These are phyloP conservation scores for Drosophila yooni DNA, from an alignment of 2,888 invertebrate species.

Conservation along the genomic window DNA sequence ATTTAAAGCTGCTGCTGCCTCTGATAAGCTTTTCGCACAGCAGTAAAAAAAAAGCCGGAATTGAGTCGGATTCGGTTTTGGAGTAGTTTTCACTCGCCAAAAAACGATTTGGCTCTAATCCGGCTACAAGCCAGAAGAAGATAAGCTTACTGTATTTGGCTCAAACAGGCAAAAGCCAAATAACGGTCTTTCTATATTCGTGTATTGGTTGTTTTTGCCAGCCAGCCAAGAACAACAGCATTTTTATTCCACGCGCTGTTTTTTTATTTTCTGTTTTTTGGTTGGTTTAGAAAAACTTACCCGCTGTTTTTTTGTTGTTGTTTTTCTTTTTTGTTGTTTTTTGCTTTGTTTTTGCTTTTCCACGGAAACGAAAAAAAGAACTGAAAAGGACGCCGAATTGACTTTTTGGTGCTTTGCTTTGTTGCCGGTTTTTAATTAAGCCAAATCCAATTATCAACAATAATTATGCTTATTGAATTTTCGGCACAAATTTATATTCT, in stretches of 20 bases:
- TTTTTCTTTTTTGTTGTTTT: background rate
- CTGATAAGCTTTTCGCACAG: background rate
- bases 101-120: slow-evolving; percentile 1
- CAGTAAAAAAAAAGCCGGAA: background rate
- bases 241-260: slow-evolving; percentile 35
- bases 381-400: slow-evolving; percentile 21
- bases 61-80: background rate
- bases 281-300: slow-evolving; percentile 42
- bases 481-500: slow-evolving; percentile 11
- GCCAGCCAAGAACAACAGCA: slow-evolving; percentile 30
- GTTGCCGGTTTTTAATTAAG: slow-evolving; percentile 29
- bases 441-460: slow-evolving; percentile 49
- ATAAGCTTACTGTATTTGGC: background rate
- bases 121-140: background rate
- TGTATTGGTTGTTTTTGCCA: background rate
- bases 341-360: slow-evolving; percentile 10
- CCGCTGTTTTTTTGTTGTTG: slow-evolving; percentile 52
- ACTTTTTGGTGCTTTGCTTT: slow-evolving; percentile 17
- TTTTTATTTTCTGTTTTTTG: slow-evolving; percentile 2
- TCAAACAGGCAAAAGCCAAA: slow-evolving; percentile 8
- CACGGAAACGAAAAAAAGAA: slow-evolving; percentile 14
- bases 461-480: slow-evolving; percentile 38
- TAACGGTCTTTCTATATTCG: slow-evolving; percentile 21
- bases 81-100: background rate
- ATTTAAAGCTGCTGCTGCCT: background rate